A percentile compares a stretch with the other conserved stretches of the same genome.
Conservation (phyloP, 2,113 vertebrate species). For the Embiotoca jacksoni region DNA sequence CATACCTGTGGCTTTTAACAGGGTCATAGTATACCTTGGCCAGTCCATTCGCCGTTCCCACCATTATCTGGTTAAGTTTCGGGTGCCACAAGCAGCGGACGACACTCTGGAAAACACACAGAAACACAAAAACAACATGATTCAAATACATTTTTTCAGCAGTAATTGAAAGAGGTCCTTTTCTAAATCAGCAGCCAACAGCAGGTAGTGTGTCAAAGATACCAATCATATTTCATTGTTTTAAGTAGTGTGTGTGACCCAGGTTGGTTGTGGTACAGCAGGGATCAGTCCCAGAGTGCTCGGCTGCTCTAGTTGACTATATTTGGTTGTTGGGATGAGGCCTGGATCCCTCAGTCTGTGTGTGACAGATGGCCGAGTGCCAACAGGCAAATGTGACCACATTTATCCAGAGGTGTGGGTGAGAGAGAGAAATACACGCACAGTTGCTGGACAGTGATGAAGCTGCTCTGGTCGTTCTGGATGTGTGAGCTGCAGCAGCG, state of each 20-base stretch:
- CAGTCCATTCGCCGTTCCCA: slow-evolving; percentile 93
- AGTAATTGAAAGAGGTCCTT: background rate
- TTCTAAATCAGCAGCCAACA: background rate
- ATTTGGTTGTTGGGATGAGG: slow-evolving; percentile 83
- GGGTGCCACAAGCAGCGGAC: slow-evolving; percentile 98
- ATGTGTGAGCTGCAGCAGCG: slow-evolving; percentile 36
- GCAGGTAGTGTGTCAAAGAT: slow-evolving; percentile 17
- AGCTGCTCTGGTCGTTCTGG: slow-evolving; percentile 45
- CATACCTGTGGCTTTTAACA: slow-evolving; percentile 94
- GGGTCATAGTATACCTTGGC: slow-evolving; percentile 98
- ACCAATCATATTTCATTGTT: slow-evolving; percentile 35
- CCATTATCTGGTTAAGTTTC: slow-evolving; percentile 98
- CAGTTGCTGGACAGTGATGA: slow-evolving; percentile 47
- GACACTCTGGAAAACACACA: slow-evolving; percentile 88
- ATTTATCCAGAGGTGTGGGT: slow-evolving; percentile 73
- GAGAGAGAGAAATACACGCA: slow-evolving; percentile 38
- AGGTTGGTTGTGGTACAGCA: slow-evolving; percentile 47
- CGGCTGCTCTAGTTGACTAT: slow-evolving; percentile 82
- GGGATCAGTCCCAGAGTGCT: slow-evolving; percentile 63
- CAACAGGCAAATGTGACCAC: slow-evolving; percentile 78
- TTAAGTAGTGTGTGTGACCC: slow-evolving; percentile 44
- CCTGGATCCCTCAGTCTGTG: slow-evolving; percentile 76
- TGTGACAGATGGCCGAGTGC: slow-evolving; percentile 83
- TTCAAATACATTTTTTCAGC: background rate
- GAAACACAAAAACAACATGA: slow-evolving; percentile 13